Evolutionary conservation across 2,888 invertebrate species (phyloP), one percentile per base, ranked within the genome.

Genomic region (Oscheius sp.): DNA sequence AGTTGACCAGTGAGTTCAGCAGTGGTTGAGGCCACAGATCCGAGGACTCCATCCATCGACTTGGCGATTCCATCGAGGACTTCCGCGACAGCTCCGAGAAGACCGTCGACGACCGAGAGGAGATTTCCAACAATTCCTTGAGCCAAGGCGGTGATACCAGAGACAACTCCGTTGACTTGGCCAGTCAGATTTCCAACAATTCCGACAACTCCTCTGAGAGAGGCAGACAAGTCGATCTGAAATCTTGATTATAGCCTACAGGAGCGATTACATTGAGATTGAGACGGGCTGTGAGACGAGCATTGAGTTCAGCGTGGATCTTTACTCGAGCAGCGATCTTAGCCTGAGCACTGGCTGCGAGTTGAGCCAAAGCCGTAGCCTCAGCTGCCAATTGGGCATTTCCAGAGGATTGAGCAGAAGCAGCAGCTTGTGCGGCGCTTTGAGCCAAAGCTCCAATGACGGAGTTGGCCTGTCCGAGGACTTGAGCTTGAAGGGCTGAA

Each of bases 391-490:
- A 23, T 20, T 55, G 34, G 4, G 55, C 17, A 4, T 33, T 55
- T 55, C 55, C 55, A 55, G n/a, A 23, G 34, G 55, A 33, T 29
- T 20, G 10, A 10, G 55, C 55, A 5, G n/a, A 15, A 20, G 55
- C 55, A 20, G 55, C 55, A 10, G 29, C 17, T 20, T 55, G 55
- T n/a, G 55, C 55, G 17, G 55, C 55, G 12, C 34, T 25, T 37
- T 55, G 55, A 4, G 55, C 55, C 15, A 20, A 33, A n/a, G 55
- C 55, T 55, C 55, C 55, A 33, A 55, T 55, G 10, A 55, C 55
- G n/a, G 31, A 31, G 55, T 55, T 55, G 17, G 55, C 55, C 37
- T 55, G 55, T 20, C 48, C 48, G 48, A 55, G 17, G 37, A 55
- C 55, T 55, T 55, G 55, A 10, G 55, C 55, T 25, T 55, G 55